phyloP scores from a whole-genome alignment of 2,113 vertebrate species.

The Microcebus jonahi region DNA sequence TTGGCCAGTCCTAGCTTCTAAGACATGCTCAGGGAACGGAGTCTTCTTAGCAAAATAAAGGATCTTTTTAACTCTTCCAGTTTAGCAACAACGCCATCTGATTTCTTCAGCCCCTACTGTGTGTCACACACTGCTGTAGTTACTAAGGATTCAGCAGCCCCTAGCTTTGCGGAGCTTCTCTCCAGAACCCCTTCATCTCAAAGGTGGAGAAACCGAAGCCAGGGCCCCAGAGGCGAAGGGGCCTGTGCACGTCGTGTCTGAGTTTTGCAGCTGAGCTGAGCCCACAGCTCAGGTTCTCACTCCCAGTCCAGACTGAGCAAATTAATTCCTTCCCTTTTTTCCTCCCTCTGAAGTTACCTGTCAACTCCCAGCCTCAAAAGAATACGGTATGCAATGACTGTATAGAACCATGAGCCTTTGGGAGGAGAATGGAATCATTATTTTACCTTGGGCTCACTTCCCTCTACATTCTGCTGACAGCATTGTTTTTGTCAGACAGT shows the following conservation, averaged over 20 bases:
- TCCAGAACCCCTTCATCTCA: background rate
- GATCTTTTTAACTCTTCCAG: background rate
- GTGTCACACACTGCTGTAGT: background rate
- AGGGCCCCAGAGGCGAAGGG: background rate
- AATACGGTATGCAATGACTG: background rate
- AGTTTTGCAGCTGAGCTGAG: background rate
- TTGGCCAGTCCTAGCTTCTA: background rate
- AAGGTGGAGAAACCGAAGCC: background rate
- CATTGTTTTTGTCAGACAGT: background rate
- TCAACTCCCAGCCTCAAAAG: background rate
- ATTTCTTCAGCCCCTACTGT: background rate
- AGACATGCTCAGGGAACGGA: background rate
- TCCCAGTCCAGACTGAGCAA: background rate
- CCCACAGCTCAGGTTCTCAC: background rate
- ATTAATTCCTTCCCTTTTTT: background rate
- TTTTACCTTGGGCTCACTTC: background rate
- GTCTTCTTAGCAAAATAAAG: background rate
- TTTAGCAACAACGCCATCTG: background rate
- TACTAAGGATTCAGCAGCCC: background rate
- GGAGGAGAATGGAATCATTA: background rate
- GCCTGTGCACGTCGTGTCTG: background rate
- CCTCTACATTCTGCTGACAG: conserved; percentile 24
- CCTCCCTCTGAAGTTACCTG: background rate
- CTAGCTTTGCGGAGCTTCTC: background rate
- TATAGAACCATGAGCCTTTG: background rate